Evolutionary conservation across 1,140 invertebrate species (phyloP).

Genomic region (Sesamia nonagrioides): DNA sequence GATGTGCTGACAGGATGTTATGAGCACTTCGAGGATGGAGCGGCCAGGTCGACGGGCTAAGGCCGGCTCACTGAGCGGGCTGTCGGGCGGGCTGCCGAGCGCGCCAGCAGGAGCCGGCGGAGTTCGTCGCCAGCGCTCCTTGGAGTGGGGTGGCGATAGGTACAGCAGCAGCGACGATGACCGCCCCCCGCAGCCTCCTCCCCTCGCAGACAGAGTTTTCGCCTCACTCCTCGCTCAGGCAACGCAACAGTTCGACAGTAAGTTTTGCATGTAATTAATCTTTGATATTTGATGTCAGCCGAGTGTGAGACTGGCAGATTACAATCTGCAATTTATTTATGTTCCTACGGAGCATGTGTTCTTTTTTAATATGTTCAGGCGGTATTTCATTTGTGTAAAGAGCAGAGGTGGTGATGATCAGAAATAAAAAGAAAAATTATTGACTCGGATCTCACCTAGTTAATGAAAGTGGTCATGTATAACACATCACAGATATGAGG

Average conservation of each 20-base stretch:
- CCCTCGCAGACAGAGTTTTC: constrained; percentile 89
- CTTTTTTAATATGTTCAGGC: constrained; percentile 25
- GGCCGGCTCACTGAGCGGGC: constrained; percentile 81
- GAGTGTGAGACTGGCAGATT: constrained; percentile 26
- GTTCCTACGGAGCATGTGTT: constrained; percentile 6
- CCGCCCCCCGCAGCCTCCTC: constrained; percentile 86
- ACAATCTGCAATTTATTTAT: constrained; percentile 36
- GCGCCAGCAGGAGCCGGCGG: constrained; percentile 53
- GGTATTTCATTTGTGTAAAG: background rate
- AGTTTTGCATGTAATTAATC: constrained; percentile 61
- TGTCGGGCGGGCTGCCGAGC: constrained; percentile 63
- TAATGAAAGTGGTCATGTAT: no score
- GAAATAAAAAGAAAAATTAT: background rate
- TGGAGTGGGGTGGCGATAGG: constrained; percentile 90
- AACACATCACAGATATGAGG: no score
- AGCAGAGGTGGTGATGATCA: background rate
- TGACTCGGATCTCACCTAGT: no score
- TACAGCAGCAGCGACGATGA: constrained; percentile 90
- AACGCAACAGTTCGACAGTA: constrained; percentile 89
- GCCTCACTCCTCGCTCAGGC: constrained; percentile 89
- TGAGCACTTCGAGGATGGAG: constrained; percentile 78
- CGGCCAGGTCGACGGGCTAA: constrained; percentile 80
- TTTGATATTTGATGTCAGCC: constrained; percentile 41
- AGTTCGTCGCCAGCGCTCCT: constrained; percentile 89
- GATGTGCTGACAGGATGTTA: constrained; percentile 72